Conservation (phyloP, 2,888 invertebrate genomes). For the Macrophya alboannulata region DNA sequence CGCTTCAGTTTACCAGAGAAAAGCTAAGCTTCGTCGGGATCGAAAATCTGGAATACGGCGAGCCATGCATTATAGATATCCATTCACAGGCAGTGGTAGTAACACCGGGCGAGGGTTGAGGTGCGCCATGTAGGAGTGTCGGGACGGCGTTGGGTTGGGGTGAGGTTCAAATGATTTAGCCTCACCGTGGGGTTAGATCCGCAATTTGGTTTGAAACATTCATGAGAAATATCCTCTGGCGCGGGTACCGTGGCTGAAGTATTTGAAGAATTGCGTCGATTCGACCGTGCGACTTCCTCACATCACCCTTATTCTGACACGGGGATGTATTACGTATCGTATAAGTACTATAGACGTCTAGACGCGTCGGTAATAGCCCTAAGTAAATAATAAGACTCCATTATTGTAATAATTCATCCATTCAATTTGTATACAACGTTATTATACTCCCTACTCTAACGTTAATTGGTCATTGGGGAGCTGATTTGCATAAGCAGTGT, state of each 20-base stretch:
- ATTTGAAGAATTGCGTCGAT: constrained; percentile 76
- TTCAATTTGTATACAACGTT: not conserved
- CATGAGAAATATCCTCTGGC: constrained; percentile 78
- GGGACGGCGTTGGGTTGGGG: constrained; percentile 61
- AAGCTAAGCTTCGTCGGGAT: constrained; percentile 64
- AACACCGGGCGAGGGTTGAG: constrained; percentile 42
- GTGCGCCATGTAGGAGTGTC: constrained; percentile 59
- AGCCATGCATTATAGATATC: constrained; percentile 75
- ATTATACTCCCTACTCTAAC: not conserved
- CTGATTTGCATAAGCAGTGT: not conserved
- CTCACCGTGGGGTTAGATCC: constrained; percentile 77
- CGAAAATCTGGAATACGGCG: constrained; percentile 72
- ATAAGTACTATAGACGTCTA: not conserved
- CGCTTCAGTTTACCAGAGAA: constrained; percentile 41
- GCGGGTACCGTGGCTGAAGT: constrained; percentile 67
- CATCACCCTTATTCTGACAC: constrained; percentile 40
- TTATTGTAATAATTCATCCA: not conserved
- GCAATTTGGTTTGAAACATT: constrained; percentile 79
- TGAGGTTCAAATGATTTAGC: constrained; percentile 76
- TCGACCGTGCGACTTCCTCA: constrained; percentile 66
- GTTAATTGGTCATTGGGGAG: not conserved
- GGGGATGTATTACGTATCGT: not conserved
- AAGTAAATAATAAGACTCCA: not conserved
- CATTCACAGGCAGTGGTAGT: constrained; percentile 65
- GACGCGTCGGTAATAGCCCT: not conserved